Conservation (phyloP, 2,888 invertebrate species). For the Euplagia quadripunctaria region DNA sequence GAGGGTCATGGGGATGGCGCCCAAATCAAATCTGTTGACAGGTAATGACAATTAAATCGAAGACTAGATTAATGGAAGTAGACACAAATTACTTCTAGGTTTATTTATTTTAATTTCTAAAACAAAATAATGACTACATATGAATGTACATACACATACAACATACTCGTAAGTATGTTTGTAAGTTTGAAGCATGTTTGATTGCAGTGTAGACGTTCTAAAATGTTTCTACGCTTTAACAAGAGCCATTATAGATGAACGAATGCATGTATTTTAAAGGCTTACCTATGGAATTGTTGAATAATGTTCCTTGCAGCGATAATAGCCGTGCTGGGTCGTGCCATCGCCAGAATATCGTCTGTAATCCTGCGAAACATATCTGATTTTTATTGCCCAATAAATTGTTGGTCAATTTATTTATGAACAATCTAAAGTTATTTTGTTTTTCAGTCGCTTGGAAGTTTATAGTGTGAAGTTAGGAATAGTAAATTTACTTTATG, state of each 20-base stretch:
- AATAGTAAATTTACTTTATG: too few relatives aligned
- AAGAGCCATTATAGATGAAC: not conserved
- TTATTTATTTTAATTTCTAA: too few relatives aligned
- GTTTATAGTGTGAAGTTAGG: not conserved
- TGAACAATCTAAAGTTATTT: not conserved
- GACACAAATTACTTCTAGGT: too few relatives aligned
- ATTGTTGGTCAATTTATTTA: not conserved
- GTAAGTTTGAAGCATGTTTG: not conserved
- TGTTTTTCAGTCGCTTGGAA: not conserved
- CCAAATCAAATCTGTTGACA: too few relatives aligned
- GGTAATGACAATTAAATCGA: too few relatives aligned
- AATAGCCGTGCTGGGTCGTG: conserved; percentile 92
- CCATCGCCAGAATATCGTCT: conserved; percentile 95
- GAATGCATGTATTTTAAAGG: not conserved
- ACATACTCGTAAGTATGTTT: too few relatives aligned
- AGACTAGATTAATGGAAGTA: too few relatives aligned
- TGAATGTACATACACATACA: too few relatives aligned
- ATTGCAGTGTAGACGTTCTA: not conserved
- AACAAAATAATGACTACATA: not conserved
- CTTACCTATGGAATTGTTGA: conserved; percentile 91
- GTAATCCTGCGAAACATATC: conserved; percentile 90
- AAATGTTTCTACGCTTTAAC: not conserved
- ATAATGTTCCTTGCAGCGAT: conserved; percentile 93
- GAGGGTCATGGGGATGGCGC: too few relatives aligned
- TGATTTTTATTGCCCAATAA: not conserved